Evolutionary conservation across 1,140 invertebrate species (phyloP), one percentile per base, ranked within the genome.

Genomic region (Nylanderia fulva): DNA sequence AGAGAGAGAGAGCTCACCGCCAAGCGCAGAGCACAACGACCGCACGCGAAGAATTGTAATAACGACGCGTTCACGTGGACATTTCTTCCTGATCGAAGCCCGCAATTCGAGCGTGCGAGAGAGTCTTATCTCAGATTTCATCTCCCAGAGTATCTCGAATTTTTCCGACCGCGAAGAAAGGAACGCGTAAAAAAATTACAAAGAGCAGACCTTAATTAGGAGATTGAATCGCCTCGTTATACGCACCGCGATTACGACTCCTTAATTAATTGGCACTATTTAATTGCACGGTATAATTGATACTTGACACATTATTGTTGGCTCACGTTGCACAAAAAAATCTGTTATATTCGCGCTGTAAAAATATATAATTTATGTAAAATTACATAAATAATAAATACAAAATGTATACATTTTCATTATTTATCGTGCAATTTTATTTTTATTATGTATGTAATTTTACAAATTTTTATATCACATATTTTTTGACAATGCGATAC

Each of bases 21-120:
- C 86, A 77, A 82, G 79, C 15, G 3, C 48, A 18, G 61, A n/a
- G 52, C 13, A 71, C 52, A 24, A 39, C 33, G 52, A 72, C 52
- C 39, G 36, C 39, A 39, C 66, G 24, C 27, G 77, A 72, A 72
- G 77, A 82, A 82, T 84, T 58, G 80, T 52, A 84, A 84, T 64
- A 84, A 71, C 64, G 36, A 58, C 13, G 36, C 52, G 77, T 29
- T 71, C 66, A 82, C 77, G 66, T 82, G 66, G 15, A 82, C 69
- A 27, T 72, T 42, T 33, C 15, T 56, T 58, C 24, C 24, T 33
- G 48, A 72, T 82, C 15, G 68, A n/a, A 42, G 52, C 24, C 42
- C 6, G 66, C 36, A 27, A 74, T 79, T 79, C 15, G 75, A 24
- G 21, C 21, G 48, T 52, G 15, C 13, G n/a, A 11, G 21, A 27